Conservation (phyloP, 2,113 vertebrate genomes). For the Agelaius tricolor region DNA sequence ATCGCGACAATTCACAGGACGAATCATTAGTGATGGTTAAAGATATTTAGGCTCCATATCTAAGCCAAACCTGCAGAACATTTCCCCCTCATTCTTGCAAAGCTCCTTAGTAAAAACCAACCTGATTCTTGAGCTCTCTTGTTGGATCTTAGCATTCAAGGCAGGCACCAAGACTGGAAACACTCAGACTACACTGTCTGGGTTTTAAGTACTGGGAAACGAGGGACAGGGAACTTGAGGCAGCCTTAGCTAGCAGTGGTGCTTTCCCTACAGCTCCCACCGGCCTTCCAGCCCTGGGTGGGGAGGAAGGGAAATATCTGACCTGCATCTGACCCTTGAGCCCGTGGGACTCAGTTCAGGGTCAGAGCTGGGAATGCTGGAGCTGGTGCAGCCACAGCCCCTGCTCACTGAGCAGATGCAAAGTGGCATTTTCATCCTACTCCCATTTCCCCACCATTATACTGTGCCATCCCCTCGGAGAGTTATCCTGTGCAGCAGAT, state of each 20-base stretch:
- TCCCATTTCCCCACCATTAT: rapidly evolving
- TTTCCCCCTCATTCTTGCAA: neutral
- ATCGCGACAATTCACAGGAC: rapidly evolving
- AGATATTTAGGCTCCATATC: neutral
- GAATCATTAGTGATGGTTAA: neutral
- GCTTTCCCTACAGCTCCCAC: neutral
- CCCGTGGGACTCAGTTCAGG: neutral
- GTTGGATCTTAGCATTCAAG: neutral
- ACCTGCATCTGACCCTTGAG: neutral
- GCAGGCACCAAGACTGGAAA: neutral
- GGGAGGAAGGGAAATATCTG: neutral
- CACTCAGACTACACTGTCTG: neutral
- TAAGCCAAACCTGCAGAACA: neutral
- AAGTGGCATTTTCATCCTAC: rapidly evolving
- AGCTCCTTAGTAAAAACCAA: neutral
- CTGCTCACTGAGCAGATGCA: rapidly evolving
- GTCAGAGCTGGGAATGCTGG: neutral
- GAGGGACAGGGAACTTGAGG: neutral
- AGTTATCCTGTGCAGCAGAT: neutral
- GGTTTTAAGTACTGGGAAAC: neutral
- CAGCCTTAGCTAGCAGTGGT: neutral
- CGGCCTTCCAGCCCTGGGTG: neutral
- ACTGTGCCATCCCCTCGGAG: neutral
- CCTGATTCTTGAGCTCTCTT: neutral
- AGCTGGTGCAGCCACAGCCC: neutral